Percentiles rank a stretch among this genome's conserved stretches.
Conservation (phyloP, 1,140 invertebrate genomes). For the Nasonia longicornis region DNA sequence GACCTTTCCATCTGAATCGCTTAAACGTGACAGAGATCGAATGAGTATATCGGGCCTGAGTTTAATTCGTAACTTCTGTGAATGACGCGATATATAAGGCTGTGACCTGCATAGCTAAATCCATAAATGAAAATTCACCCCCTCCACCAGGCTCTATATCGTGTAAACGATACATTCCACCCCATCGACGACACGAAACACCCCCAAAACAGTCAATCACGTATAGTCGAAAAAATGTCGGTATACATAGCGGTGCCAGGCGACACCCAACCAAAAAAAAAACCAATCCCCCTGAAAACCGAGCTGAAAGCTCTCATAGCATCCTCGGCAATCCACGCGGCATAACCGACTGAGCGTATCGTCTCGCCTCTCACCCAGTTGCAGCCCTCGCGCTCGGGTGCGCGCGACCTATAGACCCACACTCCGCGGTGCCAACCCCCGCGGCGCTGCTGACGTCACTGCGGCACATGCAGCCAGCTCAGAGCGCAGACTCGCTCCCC, state of each 20-base stretch:
- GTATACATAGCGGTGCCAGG: no score
- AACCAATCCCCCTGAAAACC: neutral
- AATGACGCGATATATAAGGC: neutral
- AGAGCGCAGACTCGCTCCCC: conserved; percentile 56
- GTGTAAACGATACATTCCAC: neutral
- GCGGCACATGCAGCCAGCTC: conserved; percentile 50
- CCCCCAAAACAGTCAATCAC: neutral
- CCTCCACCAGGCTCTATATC: neutral
- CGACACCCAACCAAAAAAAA: neutral
- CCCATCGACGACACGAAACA: neutral
- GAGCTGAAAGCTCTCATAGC: neutral
- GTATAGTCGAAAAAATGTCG: no score
- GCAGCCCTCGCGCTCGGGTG: neutral
- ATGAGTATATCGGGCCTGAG: no score
- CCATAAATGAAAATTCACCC: neutral
- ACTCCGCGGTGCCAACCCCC: neutral
- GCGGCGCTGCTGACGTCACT: conserved; percentile 58
- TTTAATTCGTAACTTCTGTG: no score
- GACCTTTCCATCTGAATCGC: neutral
- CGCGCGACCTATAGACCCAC: neutral
- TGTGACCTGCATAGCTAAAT: neutral
- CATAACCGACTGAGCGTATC: neutral
- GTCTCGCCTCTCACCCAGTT: neutral
- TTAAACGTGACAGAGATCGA: no score
- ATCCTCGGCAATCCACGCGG: neutral